Base-by-base conservation (phyloP, 2,797 vertebrate genomes). In the Enteromius radiatus region DNA sequence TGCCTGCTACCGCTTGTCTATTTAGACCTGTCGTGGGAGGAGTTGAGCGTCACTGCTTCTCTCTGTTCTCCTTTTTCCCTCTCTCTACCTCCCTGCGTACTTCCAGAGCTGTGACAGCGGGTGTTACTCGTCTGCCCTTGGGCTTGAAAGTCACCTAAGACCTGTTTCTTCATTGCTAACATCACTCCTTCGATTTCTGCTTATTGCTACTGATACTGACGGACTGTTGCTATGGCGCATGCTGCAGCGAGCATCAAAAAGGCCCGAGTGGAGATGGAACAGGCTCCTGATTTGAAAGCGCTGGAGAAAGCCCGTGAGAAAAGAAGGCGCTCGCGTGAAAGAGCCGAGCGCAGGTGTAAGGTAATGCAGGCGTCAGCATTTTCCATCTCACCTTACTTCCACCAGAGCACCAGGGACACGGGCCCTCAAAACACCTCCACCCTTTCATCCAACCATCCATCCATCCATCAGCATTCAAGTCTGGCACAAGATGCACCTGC, bases 241-340 rank as follows among this genome's bases (percentile, higher is more conserved):
- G 98, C 97, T 0, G 98, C 98, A 0, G 96, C 98, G 88, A 97
- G 97, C 88, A 96, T 99, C 91, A 99, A 99, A 94, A 99, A 99
- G 96, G 96, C 97, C 93, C 92, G 98, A 65, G 90, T 90, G 36
- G 93, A 94, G 92, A 92, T 94, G 92, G 96, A 96, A 88, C 93
- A 98, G 71, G 94, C 95, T 82, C 94, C 96, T 19, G 97, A 97
- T 84, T 88, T 94, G 84, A 98, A 98, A 88, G 96, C 95, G 84
- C 93, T 97, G 91, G 95, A 96, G 88, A 96, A 95, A 91, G 96
- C 96, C 78, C 94, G 89, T 76, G 97, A 98, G 89, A 96, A 95
- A 84, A 96, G 95, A 91, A 95, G 94, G 90, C 97, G 96, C 84
- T 96, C 98, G 88, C 93, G 96, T 88, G 97, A 97, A 78, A 91